phyloP scores from a whole-genome alignment of 2,888 invertebrate species.

The Tyria jacobaeae region DNA sequence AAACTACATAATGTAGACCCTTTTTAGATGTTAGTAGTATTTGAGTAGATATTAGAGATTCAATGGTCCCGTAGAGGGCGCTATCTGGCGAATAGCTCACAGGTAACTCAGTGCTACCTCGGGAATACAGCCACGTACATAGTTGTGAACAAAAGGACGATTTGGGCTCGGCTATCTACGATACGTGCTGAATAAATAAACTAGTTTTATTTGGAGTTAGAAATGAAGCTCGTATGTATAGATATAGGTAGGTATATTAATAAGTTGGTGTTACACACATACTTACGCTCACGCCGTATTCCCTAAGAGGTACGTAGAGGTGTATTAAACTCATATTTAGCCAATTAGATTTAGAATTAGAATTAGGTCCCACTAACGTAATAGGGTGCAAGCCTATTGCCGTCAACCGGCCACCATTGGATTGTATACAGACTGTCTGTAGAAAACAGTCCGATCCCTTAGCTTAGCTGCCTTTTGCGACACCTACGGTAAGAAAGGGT shows the following conservation, averaged over 20 bases:
- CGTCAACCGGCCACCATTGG: too few relatives aligned
- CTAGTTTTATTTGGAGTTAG: neutral
- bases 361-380: too few relatives aligned
- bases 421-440: too few relatives aligned
- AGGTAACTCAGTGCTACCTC: slow-evolving; percentile 35
- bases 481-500: too few relatives aligned
- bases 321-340: too few relatives aligned
- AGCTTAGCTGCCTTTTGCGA: too few relatives aligned
- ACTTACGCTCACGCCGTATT: too few relatives aligned
- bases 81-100: slow-evolving; percentile 27
- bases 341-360: too few relatives aligned
- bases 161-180: neutral
- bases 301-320: too few relatives aligned
- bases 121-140: slow-evolving; percentile 18
- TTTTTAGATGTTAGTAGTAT: slow-evolving; percentile 28
- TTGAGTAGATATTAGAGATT: slow-evolving; percentile 33
- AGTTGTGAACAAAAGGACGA: slow-evolving; percentile 9
- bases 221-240: neutral
- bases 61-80: slow-evolving; percentile 39
- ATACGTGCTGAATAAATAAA: slow-evolving; percentile 11
- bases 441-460: too few relatives aligned
- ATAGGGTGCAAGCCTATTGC: too few relatives aligned
- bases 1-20: slow-evolving; percentile 27
- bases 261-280: neutral
- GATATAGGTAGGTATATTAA: neutral